Conservation (phyloP, 2,797 vertebrate species). For the Myripristis jacobus region DNA sequence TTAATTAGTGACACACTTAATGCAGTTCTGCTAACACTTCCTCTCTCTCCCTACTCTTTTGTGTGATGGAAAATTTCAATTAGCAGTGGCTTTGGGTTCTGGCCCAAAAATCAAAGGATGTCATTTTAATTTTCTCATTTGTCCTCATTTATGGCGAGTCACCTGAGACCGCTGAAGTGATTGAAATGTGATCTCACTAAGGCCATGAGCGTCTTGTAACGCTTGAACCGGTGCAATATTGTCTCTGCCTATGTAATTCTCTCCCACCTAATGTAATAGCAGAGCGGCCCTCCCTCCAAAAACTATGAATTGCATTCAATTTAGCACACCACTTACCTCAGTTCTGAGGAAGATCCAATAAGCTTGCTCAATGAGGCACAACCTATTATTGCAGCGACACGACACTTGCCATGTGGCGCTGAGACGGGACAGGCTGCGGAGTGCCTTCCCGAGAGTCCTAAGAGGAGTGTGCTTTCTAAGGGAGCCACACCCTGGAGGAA, state of each 20-base stretch:
- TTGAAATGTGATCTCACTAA: constrained; percentile 70
- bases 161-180: constrained; percentile 66
- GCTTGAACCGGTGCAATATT: constrained; percentile 68
- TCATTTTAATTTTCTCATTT: constrained; percentile 73
- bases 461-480: constrained; percentile 7
- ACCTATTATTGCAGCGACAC: constrained; percentile 75
- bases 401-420: constrained; percentile 66
- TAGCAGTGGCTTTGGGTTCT: constrained; percentile 43
- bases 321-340: constrained; percentile 81
- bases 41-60: constrained; percentile 33
- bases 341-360: constrained; percentile 82
- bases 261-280: constrained; percentile 71
- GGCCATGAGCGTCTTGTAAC: constrained; percentile 53
- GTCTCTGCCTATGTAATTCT: constrained; percentile 75
- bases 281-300: constrained; percentile 55
- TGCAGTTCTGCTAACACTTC: constrained; percentile 10
- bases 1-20: constrained; percentile 24
- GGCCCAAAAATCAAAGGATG: constrained; percentile 58
- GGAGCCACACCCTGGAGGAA: constrained; percentile 33
- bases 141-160: constrained; percentile 70
- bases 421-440: constrained; percentile 40
- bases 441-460: constrained; percentile 17
- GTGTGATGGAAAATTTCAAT: constrained; percentile 71
- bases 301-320: constrained; percentile 77
- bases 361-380: constrained; percentile 81